A percentile compares a stretch with the other conserved stretches of the same genome.
Evolutionary conservation across 2,797 vertebrate genomes (phyloP).

Genomic region (Steatocranus sp.): DNA sequence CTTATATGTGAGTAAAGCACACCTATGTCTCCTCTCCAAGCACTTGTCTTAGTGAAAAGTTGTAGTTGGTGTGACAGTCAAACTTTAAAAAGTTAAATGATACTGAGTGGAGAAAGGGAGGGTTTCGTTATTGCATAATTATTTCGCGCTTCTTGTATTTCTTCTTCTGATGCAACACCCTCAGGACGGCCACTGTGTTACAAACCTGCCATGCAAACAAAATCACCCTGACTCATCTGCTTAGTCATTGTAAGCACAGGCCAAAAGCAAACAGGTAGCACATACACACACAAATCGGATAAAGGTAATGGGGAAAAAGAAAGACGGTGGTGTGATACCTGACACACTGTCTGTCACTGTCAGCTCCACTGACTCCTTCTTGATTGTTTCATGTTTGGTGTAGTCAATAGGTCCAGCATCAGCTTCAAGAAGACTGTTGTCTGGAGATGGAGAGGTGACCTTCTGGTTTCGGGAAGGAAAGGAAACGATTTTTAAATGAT

Average conservation of each 20-base stretch:
- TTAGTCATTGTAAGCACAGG: not conserved
- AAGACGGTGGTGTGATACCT: constrained; percentile 8
- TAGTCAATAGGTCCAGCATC: constrained; percentile 1
- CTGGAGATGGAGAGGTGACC: constrained; percentile 15
- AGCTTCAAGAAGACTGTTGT: not conserved
- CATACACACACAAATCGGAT: not conserved
- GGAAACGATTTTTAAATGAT: not conserved
- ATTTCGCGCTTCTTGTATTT: not conserved
- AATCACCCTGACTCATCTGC: not conserved
- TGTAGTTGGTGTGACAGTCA: not conserved
- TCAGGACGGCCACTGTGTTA: not conserved
- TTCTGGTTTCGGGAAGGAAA: not conserved
- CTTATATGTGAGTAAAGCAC: not conserved
- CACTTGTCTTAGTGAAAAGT: not conserved
- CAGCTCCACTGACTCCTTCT: constrained; percentile 48
- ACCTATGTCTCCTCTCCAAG: not conserved
- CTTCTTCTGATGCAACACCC: not conserved
- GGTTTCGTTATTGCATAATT: not conserved
- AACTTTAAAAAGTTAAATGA: not conserved
- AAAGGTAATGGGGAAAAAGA: not conserved
- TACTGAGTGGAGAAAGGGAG: not conserved
- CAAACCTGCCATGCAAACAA: not conserved
- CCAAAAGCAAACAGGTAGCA: not conserved
- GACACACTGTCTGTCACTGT: constrained; percentile 77
- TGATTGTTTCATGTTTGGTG: constrained; percentile 17